Conservation (phyloP, 2,797 vertebrate genomes). For the Paedocypris micromegethes region DNA sequence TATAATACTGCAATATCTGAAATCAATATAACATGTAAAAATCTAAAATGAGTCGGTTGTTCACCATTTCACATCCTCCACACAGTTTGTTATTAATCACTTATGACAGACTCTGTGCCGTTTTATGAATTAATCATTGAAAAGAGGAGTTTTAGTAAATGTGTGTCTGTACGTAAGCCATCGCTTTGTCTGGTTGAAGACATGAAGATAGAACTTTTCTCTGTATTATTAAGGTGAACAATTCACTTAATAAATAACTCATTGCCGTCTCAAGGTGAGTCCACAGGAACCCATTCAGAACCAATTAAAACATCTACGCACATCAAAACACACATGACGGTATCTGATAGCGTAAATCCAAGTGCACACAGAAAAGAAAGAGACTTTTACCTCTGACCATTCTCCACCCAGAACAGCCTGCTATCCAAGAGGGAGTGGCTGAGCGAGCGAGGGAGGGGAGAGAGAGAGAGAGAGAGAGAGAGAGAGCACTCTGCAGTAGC, state of each 20-base stretch:
- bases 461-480: conserved; percentile 28
- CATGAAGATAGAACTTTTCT: not conserved
- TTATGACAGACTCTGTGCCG: too few species aligned
- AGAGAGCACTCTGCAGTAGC: conserved; percentile 46
- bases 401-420: conserved; percentile 47
- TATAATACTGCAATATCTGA: too few species aligned
- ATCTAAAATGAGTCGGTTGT: too few species aligned
- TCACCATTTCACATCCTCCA: too few species aligned
- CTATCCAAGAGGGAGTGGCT: conserved; percentile 45
- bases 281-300: conserved; percentile 13
- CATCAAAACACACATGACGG: conserved; percentile 9
- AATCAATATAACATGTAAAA: too few species aligned
- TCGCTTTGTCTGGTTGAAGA: not conserved
- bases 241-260: conserved; percentile 25
- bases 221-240: not conserved
- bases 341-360: conserved; percentile 3
- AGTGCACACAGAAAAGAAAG: conserved; percentile 22
- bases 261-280: conserved; percentile 32
- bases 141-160: too few species aligned
- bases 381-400: conserved; percentile 46
- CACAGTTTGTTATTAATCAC: too few species aligned
- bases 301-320: conserved; percentile 21
- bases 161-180: too few species aligned
- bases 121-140: too few species aligned
- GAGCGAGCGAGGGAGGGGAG: conserved; percentile 29